A percentile compares a stretch with the other conserved stretches of the same genome.
These are phyloP conservation scores for Cygnus olor DNA, from an alignment of 2,797 vertebrate genomes.

Conservation along the genomic window DNA sequence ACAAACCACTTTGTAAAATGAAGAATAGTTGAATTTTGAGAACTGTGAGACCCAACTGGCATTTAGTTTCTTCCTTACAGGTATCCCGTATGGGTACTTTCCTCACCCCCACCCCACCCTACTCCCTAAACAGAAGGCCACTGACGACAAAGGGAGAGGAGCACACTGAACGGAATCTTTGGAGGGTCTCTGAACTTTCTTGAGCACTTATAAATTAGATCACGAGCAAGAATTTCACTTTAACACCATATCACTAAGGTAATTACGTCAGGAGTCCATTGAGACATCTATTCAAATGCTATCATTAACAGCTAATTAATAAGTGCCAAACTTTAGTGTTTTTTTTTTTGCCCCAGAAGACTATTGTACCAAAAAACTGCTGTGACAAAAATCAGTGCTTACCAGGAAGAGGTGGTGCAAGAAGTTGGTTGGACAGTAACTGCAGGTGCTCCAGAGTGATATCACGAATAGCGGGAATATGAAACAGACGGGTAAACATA, in stretches of 20 bases:
- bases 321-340: background rate
- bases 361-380: background rate
- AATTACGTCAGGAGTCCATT: background rate
- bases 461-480: conserved; percentile 94
- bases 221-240: background rate
- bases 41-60: background rate
- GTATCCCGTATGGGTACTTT: background rate
- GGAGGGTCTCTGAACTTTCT: background rate
- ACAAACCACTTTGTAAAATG: conserved; percentile 30
- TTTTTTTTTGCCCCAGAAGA: background rate
- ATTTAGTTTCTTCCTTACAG: background rate
- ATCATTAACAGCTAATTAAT: background rate
- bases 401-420: conserved; percentile 96
- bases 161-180: background rate
- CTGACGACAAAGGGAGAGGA: background rate
- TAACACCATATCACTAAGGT: background rate
- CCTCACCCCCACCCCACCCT: background rate
- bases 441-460: conserved; percentile 98
- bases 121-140: background rate
- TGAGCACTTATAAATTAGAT: background rate
- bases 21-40: conserved; percentile 13
- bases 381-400: background rate
- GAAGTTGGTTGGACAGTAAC: conserved; percentile 94
- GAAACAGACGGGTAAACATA: conserved; percentile 95
- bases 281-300: background rate